Percentiles rank a stretch among this genome's conserved stretches.
These are phyloP conservation scores for Drosophila teissieri DNA, from an alignment of 1,140 invertebrate species.

Conservation along the genomic window DNA sequence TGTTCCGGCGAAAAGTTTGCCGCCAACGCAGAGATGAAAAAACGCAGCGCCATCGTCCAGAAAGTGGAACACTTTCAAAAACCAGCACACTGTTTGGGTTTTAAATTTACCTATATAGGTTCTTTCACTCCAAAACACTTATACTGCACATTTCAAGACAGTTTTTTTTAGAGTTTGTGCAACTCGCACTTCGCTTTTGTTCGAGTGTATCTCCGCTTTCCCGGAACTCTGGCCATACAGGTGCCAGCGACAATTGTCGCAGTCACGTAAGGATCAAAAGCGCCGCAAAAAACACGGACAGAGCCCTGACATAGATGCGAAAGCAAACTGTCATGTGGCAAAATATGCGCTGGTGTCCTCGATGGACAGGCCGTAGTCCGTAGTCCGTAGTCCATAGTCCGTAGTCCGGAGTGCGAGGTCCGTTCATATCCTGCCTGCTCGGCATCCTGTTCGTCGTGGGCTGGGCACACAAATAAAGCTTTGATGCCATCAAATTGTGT, in stretches of 20 bases:
- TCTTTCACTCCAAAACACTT: too few species aligned
- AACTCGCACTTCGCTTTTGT: background rate
- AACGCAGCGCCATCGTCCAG: constrained; percentile 21
- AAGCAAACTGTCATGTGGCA: constrained; percentile 55
- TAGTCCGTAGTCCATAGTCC: constrained; percentile 9
- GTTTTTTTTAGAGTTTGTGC: too few species aligned
- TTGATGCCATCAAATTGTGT: constrained; percentile 63
- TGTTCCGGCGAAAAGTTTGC: constrained; percentile 48
- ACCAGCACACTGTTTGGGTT: background rate
- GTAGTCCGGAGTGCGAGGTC: constrained; percentile 18
- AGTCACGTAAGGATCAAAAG: constrained; percentile 65
- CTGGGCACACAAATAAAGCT: constrained; percentile 59
- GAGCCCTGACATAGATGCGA: constrained; percentile 42
- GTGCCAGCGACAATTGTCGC: constrained; percentile 69
- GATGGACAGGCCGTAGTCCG: constrained; percentile 13
- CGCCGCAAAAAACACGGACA: constrained; percentile 36
- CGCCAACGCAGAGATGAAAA: constrained; percentile 27
- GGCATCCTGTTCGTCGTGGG: constrained; percentile 52
- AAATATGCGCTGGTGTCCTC: constrained; percentile 48
- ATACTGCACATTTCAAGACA: background rate
- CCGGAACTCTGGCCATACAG: constrained; percentile 31
- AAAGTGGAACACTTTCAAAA: constrained; percentile 11
- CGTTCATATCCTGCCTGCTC: constrained; percentile 69
- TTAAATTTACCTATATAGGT: background rate
- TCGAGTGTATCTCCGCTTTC: background rate